These are phyloP conservation scores for Macrotis lagotis DNA, from an alignment of 2,113 vertebrate species.

Conservation along the genomic window DNA sequence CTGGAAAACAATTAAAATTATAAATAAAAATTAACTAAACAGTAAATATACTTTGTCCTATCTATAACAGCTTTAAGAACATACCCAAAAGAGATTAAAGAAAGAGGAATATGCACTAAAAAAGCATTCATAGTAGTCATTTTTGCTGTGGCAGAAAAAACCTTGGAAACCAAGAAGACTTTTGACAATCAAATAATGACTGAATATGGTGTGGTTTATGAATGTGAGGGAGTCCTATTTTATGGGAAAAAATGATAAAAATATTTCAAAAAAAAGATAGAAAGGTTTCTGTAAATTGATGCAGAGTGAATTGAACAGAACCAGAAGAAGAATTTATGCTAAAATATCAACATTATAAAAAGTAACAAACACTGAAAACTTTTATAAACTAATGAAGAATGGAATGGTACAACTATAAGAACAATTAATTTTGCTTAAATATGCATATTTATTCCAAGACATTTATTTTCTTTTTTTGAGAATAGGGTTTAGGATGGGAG, in stretches of 20 bases:
- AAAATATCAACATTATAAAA: not conserved
- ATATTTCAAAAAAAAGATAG: not conserved
- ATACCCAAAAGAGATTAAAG: not conserved
- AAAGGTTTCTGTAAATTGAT: not conserved
- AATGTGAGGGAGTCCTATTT: not conserved
- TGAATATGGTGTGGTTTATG: not conserved
- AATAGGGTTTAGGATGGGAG: no score
- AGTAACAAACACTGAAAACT: no score
- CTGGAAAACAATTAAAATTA: not conserved
- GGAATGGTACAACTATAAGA: not conserved
- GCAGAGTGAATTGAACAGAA: not conserved
- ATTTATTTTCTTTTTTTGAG: no score
- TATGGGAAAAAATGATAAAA: not conserved
- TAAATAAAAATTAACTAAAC: not conserved
- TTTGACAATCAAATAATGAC: not conserved
- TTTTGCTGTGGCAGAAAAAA: not conserved
- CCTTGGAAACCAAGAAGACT: not conserved
- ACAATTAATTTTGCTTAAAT: no score
- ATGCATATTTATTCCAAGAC: no score
- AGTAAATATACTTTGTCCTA: not conserved
- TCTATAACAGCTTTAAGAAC: not conserved
- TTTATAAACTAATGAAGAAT: no score
- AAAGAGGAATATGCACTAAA: not conserved
- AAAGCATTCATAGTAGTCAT: not conserved
- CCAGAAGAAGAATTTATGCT: not conserved